Evolutionary conservation across 53 echinoderm and acorn worm species (phyloP).

Genomic region (Hippasteria phrygiana): DNA sequence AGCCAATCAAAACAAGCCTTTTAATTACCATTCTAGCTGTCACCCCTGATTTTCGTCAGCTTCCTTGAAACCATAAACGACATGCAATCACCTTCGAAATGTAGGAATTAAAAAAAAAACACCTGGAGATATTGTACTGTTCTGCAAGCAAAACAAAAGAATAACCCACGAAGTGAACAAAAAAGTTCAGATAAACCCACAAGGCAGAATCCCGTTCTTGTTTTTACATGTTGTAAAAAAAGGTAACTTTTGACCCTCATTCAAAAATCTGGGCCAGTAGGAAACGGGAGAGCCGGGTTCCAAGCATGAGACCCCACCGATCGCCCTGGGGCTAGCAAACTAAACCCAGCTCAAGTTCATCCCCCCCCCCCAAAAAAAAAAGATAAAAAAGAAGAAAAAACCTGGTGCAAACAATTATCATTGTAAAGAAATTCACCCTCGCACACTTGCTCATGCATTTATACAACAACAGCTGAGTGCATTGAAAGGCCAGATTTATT

Average conservation of each 20-base stretch:
- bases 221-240: neutral
- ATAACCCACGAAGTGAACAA: neutral
- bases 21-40: neutral
- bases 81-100: neutral
- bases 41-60: constrained; percentile 1
- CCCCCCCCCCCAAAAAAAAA: too few relatives aligned
- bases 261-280: constrained; percentile 56
- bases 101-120: neutral
- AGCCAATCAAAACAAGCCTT: too few relatives aligned
- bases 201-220: neutral
- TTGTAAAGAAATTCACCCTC: constrained; percentile 3
- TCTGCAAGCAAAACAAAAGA: neutral
- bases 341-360: constrained; percentile 46
- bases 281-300: constrained; percentile 27
- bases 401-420: constrained; percentile 30
- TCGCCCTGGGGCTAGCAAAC: constrained; percentile 18
- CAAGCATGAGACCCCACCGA: constrained; percentile 7
- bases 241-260: constrained; percentile 53
- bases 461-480: constrained; percentile 58
- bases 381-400: constrained; percentile 37
- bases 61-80: neutral
- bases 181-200: neutral
- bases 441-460: neutral
- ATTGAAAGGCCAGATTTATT: constrained; percentile 51
- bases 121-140: too few relatives aligned